Conservation (phyloP, 2,888 invertebrate species). For the Agriopis leucophaearia region DNA sequence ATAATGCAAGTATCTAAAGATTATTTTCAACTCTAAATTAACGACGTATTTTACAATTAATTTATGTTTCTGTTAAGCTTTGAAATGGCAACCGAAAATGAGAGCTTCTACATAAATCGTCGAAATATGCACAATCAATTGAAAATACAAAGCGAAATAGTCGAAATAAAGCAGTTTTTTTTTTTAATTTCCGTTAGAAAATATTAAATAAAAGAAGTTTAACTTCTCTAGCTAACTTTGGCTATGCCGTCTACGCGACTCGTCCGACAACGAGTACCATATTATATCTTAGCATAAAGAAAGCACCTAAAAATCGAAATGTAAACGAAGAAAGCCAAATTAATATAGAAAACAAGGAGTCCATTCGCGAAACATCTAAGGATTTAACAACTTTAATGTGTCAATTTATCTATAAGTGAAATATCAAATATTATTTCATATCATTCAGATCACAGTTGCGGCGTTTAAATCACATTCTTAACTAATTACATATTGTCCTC, state of each 20-base stretch:
- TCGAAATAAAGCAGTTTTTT: conserved; percentile 49
- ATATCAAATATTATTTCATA: conserved; percentile 86
- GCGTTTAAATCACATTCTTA: conserved; percentile 87
- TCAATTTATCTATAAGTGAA: conserved; percentile 85
- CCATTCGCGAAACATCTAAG: conserved; percentile 63
- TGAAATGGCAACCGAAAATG: conserved; percentile 64
- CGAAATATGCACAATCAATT: conserved; percentile 48
- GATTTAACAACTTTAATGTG: conserved; percentile 76
- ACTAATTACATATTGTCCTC: conserved; percentile 84
- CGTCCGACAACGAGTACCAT: conserved; percentile 65
- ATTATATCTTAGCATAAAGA: conserved; percentile 75
- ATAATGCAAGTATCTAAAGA: conserved; percentile 78
- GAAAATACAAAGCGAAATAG: conserved; percentile 49
- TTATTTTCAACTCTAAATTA: conserved; percentile 76
- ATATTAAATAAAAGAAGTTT: conserved; percentile 71
- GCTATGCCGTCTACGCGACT: conserved; percentile 81
- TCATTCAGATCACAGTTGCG: conserved; percentile 88
- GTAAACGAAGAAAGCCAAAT: conserved; percentile 54
- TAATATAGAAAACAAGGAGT: conserved; percentile 51
- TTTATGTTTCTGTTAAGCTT: conserved; percentile 58
- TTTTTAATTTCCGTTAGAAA: conserved; percentile 50
- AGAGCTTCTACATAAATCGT: conserved; percentile 39
- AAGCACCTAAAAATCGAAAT: conserved; percentile 78
- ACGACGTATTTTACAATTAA: conserved; percentile 71
- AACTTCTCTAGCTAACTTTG: conserved; percentile 82